phyloP scores from a whole-genome alignment of 1,140 invertebrate species.

The Diabrotica virgifera region DNA sequence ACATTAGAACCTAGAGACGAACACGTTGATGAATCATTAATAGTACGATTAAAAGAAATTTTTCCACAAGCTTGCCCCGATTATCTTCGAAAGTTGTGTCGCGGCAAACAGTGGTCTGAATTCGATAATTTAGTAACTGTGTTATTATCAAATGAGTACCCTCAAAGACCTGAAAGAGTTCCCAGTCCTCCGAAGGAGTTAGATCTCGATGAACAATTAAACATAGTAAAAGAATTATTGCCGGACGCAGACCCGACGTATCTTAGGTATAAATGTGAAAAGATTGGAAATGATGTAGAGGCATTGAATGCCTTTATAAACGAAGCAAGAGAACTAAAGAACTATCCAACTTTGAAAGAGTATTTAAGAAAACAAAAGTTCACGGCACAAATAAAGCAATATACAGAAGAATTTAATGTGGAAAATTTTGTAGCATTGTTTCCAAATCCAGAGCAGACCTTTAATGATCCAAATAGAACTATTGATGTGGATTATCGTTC shows the following conservation, averaged over 20 bases:
- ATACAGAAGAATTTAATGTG: conserved; percentile 51
- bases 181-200: conserved; percentile 25
- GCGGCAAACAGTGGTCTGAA: conserved; percentile 10
- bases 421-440: conserved; percentile 51
- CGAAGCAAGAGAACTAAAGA: conserved; percentile 45
- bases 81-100: conserved; percentile 23
- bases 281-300: conserved; percentile 27
- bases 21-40: conserved; percentile 17
- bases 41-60: conserved; percentile 28
- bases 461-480: conserved; percentile 18
- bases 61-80: conserved; percentile 29
- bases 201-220: conserved; percentile 45
- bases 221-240: conserved; percentile 42
- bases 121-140: conserved; percentile 22
- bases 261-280: conserved; percentile 43
- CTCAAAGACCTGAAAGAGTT: conserved; percentile 16
- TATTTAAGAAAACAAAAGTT: conserved; percentile 43
- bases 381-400: conserved; percentile 47
- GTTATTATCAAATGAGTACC: conserved; percentile 20
- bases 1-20: neutral
- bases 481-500: neutral
- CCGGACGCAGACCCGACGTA: conserved; percentile 56
- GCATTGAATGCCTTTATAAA: conserved; percentile 46
- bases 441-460: conserved; percentile 20
- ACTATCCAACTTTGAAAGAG: conserved; percentile 57